phyloP scores from a whole-genome alignment of 2,797 vertebrate species.

The Toxotes lorentzi region DNA sequence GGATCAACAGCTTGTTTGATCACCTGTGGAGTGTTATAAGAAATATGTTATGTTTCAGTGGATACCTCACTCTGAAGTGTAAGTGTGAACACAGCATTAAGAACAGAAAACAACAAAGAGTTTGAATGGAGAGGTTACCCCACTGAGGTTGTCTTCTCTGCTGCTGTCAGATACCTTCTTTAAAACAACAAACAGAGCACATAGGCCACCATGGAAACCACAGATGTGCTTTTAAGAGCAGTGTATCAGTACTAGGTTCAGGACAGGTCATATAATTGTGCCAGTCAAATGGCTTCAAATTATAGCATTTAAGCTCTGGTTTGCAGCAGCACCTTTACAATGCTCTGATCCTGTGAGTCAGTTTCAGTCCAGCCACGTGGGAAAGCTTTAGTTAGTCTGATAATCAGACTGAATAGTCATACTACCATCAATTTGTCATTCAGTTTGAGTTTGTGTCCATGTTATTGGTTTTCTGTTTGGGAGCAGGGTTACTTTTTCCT shows the following conservation, averaged over 20 bases:
- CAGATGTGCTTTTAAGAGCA: constrained; percentile 26
- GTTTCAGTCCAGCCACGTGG: background rate
- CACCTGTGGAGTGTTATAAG: background rate
- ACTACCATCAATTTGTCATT: background rate
- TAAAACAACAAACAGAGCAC: background rate
- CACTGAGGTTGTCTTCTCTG: constrained; percentile 3
- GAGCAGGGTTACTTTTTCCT: background rate
- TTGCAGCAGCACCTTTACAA: background rate
- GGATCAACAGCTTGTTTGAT: constrained; percentile 18
- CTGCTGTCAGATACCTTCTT: constrained; percentile 4
- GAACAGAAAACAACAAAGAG: background rate
- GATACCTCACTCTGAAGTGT: background rate
- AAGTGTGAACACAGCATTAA: background rate
- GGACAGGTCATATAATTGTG: constrained; percentile 10
- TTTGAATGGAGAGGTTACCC: background rate
- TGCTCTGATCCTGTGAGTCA: constrained; percentile 6
- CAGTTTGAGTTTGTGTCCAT: background rate
- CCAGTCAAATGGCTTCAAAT: constrained; percentile 3
- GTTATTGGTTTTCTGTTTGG: background rate
- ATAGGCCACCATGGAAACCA: constrained; percentile 30
- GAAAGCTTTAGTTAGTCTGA: constrained; percentile 4
- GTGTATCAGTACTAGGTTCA: constrained; percentile 14
- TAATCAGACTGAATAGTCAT: background rate
- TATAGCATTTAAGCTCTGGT: background rate
- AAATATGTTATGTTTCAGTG: background rate